phyloP scores from a whole-genome alignment of 2,888 invertebrate species.

The Lapara coniferarum region DNA sequence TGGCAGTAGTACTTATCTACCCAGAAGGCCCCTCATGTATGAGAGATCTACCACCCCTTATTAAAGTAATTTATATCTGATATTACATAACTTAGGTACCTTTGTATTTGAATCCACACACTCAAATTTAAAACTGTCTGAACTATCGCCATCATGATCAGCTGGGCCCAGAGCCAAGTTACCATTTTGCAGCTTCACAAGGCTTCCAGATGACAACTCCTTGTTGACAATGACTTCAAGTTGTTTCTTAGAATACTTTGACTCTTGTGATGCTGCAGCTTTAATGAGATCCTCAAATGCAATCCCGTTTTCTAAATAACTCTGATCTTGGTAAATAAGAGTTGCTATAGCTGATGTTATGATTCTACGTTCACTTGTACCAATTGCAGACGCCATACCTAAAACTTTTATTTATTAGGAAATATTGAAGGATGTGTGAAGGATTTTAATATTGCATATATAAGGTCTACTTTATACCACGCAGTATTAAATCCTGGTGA shows the following conservation, averaged over 20 bases:
- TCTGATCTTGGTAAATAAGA: conserved; percentile 88
- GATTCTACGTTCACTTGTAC: conserved; percentile 78
- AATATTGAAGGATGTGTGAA: conserved; percentile 17
- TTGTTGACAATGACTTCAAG: conserved; percentile 86
- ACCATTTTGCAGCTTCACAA: conserved; percentile 87
- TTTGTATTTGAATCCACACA: conserved; percentile 74
- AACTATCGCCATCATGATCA: conserved; percentile 83
- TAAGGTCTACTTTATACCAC: no score
- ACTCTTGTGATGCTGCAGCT: conserved; percentile 86
- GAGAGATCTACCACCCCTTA: no score
- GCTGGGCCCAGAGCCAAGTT: conserved; percentile 87
- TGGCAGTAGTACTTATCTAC: no score
- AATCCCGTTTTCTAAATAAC: conserved; percentile 88
- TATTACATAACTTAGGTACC: conserved; percentile 46
- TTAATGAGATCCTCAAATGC: conserved; percentile 87
- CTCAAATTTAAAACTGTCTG: conserved; percentile 77
- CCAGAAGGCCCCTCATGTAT: no score
- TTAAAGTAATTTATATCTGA: no score
- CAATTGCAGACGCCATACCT: conserved; percentile 72
- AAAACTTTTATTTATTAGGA: conserved; percentile 26
- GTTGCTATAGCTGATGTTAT: conserved; percentile 88
- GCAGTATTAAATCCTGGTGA: no score
- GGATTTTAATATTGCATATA: no score
- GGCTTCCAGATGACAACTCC: conserved; percentile 87
- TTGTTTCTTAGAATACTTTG: conserved; percentile 85